A percentile compares a stretch with the other conserved stretches of the same genome.
phyloP scores from a whole-genome alignment of 2,797 vertebrate genomes.

The Scleropages formosus region DNA sequence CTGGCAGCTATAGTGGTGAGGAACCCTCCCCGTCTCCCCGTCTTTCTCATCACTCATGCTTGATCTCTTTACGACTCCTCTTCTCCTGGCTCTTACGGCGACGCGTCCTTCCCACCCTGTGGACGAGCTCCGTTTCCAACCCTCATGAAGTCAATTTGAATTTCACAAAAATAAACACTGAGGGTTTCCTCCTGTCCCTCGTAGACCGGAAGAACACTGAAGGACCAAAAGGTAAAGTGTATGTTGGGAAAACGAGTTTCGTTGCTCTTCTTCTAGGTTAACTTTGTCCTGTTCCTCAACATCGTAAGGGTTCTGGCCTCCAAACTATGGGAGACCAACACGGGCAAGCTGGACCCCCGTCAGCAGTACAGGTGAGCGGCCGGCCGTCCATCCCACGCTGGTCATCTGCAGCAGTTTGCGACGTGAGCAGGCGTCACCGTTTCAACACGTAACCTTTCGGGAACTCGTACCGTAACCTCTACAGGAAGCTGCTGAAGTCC shows the following conservation, averaged over 20 bases:
- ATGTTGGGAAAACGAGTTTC: not conserved
- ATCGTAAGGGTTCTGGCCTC: conserved; percentile 79
- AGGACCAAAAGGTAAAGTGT: not conserved
- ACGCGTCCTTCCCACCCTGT: not conserved
- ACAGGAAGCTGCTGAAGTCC: conserved; percentile 79
- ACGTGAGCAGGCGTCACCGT: not conserved
- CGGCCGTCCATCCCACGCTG: not conserved
- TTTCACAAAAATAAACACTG: no score
- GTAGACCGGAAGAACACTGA: no score
- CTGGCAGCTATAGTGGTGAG: conserved; percentile 76
- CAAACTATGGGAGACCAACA: conserved; percentile 82
- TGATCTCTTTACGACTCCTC: no score
- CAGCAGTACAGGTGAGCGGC: conserved; percentile 75
- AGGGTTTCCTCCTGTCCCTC: no score
- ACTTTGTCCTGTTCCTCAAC: conserved; percentile 80
- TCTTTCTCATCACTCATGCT: not conserved
- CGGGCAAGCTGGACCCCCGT: conserved; percentile 75
- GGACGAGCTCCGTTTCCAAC: no score
- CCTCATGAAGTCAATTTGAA: no score
- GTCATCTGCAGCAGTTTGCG: not conserved
- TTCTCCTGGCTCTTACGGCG: not conserved
- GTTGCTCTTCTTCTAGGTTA: conserved; percentile 61
- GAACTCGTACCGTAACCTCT: not conserved
- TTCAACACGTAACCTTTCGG: not conserved
- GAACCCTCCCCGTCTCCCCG: conserved; percentile 5